Conservation (phyloP, 2,797 vertebrate species). For the Okamejei kenojei region DNA sequence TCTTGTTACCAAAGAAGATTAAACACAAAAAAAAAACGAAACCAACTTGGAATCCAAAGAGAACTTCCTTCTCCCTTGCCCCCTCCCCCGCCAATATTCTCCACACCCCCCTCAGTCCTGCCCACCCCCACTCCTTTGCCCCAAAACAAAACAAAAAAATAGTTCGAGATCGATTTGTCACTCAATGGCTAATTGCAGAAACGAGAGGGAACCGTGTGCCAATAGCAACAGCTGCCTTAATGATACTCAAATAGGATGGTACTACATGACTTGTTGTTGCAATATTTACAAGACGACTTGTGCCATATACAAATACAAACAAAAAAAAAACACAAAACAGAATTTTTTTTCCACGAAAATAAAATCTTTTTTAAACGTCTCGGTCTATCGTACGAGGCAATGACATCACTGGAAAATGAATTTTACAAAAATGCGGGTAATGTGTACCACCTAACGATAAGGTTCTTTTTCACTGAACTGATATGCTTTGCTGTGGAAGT, state of each 20-base stretch:
- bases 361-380: conserved; percentile 44
- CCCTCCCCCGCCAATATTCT: conserved; percentile 27
- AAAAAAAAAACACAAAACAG: conserved; percentile 50
- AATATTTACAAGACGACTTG: conserved; percentile 60
- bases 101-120: background rate
- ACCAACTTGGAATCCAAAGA: conserved; percentile 30
- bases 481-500: conserved; percentile 73
- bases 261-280: conserved; percentile 56
- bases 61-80: background rate
- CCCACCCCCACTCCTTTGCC: background rate
- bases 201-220: conserved; percentile 66
- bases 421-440: conserved; percentile 78
- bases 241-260: conserved; percentile 65
- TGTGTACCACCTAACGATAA: conserved; percentile 73
- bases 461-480: conserved; percentile 74
- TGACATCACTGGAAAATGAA: conserved; percentile 29
- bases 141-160: background rate
- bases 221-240: conserved; percentile 94
- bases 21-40: conserved; percentile 40
- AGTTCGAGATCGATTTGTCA: conserved; percentile 14
- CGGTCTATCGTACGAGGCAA: conserved; percentile 17
- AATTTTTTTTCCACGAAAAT: conserved; percentile 48
- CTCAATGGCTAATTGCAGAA: conserved; percentile 58
- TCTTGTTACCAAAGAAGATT: conserved; percentile 52
- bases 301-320: conserved; percentile 54